These are phyloP conservation scores for Dioctria linearis DNA, from an alignment of 2,888 invertebrate genomes.

Conservation along the genomic window DNA sequence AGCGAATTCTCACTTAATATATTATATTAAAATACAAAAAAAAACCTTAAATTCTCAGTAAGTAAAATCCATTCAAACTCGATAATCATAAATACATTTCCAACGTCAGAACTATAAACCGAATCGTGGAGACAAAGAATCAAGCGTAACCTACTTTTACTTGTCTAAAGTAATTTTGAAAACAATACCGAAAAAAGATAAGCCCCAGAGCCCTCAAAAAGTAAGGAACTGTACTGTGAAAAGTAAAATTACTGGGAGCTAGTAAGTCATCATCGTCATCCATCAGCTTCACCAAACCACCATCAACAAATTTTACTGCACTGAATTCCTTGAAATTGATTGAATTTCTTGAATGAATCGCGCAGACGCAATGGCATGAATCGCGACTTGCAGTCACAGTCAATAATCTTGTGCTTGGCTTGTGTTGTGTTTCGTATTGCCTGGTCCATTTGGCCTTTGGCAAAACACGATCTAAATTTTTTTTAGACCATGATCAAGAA, in stretches of 20 bases:
- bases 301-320: constrained; percentile 32
- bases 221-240: background rate
- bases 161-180: constrained; percentile 42
- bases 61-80: too few relatives aligned
- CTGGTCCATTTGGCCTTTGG: constrained; percentile 45
- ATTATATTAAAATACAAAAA: too few relatives aligned
- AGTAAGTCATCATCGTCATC: constrained; percentile 27
- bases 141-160: constrained; percentile 39
- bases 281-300: background rate
- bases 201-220: constrained; percentile 1
- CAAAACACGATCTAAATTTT: constrained; percentile 40
- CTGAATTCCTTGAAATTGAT: constrained; percentile 45
- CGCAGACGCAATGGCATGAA: constrained; percentile 16
- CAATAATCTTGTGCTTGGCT: constrained; percentile 5
- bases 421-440: background rate
- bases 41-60: too few relatives aligned
- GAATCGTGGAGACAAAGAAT: constrained; percentile 4
- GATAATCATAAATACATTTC: too few relatives aligned
- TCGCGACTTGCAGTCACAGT: constrained; percentile 30
- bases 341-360: constrained; percentile 38
- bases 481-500: constrained; percentile 35
- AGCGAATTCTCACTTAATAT: too few relatives aligned
- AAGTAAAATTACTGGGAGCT: constrained; percentile 22
- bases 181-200: constrained; percentile 1
- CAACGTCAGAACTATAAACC: background rate